Evolutionary conservation across 2,797 vertebrate species (phyloP).

Genomic region (Acipenser oxyrinchus): DNA sequence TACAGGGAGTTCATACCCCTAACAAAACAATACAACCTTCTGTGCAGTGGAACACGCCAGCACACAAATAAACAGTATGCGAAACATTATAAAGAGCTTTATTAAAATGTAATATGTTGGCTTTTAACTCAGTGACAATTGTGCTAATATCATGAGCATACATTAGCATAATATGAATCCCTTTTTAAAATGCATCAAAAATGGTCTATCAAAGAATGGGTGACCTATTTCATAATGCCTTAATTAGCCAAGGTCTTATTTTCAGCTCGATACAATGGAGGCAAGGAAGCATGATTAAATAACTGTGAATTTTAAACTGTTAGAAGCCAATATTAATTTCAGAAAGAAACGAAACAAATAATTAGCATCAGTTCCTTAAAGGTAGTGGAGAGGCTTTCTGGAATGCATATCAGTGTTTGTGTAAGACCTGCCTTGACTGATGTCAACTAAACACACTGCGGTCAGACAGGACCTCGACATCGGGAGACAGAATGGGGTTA

Average conservation of each 20-base stretch:
- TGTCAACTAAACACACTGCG: too few relatives aligned
- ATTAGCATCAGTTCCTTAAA: not conserved
- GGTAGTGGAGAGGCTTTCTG: too few relatives aligned
- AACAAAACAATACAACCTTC: too few relatives aligned
- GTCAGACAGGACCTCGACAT: too few relatives aligned
- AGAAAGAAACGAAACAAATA: not conserved
- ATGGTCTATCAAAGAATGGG: not conserved
- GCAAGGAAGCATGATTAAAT: not conserved
- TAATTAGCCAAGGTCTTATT: not conserved
- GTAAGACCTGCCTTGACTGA: too few relatives aligned
- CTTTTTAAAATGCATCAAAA: not conserved
- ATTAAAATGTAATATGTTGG: not conserved
- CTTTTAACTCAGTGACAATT: not conserved
- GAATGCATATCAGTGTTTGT: too few relatives aligned
- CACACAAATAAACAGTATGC: not conserved
- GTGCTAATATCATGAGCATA: not conserved
- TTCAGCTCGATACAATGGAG: not conserved
- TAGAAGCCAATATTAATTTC: not conserved
- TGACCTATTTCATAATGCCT: conserved; percentile 2
- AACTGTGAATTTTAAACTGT: not conserved
- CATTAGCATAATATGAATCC: not conserved
- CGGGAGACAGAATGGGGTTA: too few relatives aligned
- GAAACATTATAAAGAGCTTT: not conserved
- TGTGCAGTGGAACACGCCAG: too few relatives aligned
- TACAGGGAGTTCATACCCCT: too few relatives aligned